Conservation (phyloP, 1,140 invertebrate species). For the Dufourea novaeangliae region DNA sequence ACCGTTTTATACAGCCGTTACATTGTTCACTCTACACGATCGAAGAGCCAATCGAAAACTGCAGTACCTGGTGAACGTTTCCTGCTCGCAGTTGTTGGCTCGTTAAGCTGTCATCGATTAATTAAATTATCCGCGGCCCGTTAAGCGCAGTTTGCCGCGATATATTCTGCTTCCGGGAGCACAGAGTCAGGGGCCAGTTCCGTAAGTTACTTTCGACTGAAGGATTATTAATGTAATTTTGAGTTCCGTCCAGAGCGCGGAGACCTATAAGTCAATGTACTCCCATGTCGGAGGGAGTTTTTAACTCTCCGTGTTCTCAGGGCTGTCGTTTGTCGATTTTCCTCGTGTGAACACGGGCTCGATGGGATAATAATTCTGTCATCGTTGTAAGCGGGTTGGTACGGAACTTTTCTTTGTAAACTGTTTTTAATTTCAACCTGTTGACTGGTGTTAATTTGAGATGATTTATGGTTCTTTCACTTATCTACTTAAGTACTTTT, state of each 20-base stretch:
- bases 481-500: too few relatives aligned
- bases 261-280: background rate
- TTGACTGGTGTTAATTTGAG: too few relatives aligned
- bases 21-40: background rate
- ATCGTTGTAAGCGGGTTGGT: background rate
- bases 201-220: background rate
- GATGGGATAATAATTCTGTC: background rate
- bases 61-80: slow-evolving; percentile 40
- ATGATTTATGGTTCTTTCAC: too few relatives aligned
- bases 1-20: too few relatives aligned
- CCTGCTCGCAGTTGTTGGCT: slow-evolving; percentile 16
- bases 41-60: slow-evolving; percentile 34
- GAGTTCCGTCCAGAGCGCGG: background rate
- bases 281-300: background rate
- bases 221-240: background rate
- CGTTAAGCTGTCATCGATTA: slow-evolving; percentile 54
- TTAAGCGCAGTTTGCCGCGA: slow-evolving; percentile 36
- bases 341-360: background rate
- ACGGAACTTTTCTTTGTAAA: too few relatives aligned
- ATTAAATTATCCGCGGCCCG: slow-evolving; percentile 48
- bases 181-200: background rate
- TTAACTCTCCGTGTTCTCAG: background rate
- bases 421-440: too few relatives aligned
- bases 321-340: background rate
- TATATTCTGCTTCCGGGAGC: background rate